Base-by-base conservation (phyloP, 2,113 vertebrate genomes). In the Psammodynastes pulverulentus region DNA sequence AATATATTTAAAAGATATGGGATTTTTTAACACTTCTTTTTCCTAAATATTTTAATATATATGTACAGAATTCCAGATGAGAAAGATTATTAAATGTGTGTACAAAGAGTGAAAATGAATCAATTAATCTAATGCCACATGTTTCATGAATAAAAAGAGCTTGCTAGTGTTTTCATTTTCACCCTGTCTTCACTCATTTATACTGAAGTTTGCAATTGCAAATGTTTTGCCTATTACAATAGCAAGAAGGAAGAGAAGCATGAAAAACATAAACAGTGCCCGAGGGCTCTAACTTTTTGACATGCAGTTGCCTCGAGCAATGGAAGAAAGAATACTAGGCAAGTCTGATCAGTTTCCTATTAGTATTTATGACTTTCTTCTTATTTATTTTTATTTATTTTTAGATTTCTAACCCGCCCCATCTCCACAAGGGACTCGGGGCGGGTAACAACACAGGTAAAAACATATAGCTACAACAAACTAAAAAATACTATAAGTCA, bases 261-360 rank as follows among this genome's bases (percentile, higher is more conserved):
- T 79, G 46, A 91, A 91, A 91, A 86, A 53, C 34, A 52, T 24
- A 72, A 88, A 67, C 49, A 79, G 49, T 88, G 91, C 86, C 86
- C 39, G 53, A 53, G 79, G 91, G 91, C 58, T 46, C 86, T 88
- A 26, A 23, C 34, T 92, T 92, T 92, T 10, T 92, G 56, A 79
- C 91, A 92, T 92, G 34, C 49, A 92, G 86, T 17, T 88, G 58
- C 86, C 91, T 79, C 48, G 0, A 87, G 86, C 85, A 91, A 58
- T 34, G 43, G 46, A 51, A 51, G 24, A 87, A 87, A 21, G n/a
- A 87, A 43, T 72, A 26, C 52, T 9, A 91, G 56, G 52, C 39
- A 13, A 17, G 24, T 88, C 39, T 53, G 49, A 54, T 92, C 26
- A 84, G 15, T 88, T 84, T 79, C 10, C 52, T 84, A 88, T 54